phyloP scores from a whole-genome alignment of 1,140 invertebrate species.

The Vollenhovia emeryi region DNA sequence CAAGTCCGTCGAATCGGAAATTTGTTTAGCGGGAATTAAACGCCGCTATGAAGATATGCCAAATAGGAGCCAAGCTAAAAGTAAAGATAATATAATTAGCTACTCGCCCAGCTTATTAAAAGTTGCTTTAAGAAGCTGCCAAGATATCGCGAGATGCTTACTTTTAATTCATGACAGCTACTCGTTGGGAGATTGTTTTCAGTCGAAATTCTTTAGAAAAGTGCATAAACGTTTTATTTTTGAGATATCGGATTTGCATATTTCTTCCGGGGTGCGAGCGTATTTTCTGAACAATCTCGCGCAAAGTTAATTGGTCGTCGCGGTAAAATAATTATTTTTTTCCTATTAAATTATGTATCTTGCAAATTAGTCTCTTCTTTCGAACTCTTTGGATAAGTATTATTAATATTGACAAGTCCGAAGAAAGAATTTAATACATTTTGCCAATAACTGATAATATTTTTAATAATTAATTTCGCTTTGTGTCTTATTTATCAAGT shows the following conservation, averaged over 20 bases:
- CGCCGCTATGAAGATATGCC: slow-evolving; percentile 8
- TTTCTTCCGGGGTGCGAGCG: neutral
- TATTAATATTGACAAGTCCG: neutral
- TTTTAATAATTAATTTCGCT: neutral
- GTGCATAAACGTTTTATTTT: slow-evolving; percentile 21
- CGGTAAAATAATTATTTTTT: slow-evolving; percentile 22
- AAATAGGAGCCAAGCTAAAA: slow-evolving; percentile 31
- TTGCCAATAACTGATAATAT: neutral
- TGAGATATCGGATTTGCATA: slow-evolving; percentile 12
- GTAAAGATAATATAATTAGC: slow-evolving; percentile 54
- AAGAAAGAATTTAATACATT: slow-evolving; percentile 11
- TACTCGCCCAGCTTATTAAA: slow-evolving; percentile 41
- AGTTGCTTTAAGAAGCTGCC: slow-evolving; percentile 49
- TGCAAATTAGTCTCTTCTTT: neutral
- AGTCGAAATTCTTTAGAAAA: slow-evolving; percentile 1
- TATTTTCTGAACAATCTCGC: neutral
- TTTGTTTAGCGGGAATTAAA: slow-evolving; percentile 55
- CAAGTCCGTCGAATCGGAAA: slow-evolving; percentile 38
- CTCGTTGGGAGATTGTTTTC: slow-evolving; percentile 36
- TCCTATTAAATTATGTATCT: slow-evolving; percentile 36
- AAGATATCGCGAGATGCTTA: slow-evolving; percentile 42
- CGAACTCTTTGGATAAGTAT: neutral
- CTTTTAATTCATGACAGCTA: slow-evolving; percentile 28
- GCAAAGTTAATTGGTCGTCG: slow-evolving; percentile 35
- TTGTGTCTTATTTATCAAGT: neutral